Evolutionary conservation across 2,113 vertebrate genomes (phyloP).

Genomic region (Tetrao urogallus): DNA sequence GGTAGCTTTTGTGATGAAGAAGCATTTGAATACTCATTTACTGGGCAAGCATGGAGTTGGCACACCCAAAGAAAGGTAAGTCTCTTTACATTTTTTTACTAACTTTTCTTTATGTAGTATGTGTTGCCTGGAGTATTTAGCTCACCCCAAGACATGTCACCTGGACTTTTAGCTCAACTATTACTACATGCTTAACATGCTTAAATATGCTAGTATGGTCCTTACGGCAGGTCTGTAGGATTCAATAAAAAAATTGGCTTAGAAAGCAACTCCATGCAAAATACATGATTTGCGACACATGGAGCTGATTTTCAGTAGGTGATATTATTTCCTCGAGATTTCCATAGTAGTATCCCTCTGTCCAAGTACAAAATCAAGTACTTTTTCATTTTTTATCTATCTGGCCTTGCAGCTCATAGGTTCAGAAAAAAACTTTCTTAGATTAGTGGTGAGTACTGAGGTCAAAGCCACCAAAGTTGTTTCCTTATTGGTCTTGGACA

Average conservation of each 20-base stretch:
- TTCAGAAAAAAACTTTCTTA: neutral
- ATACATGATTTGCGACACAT: neutral
- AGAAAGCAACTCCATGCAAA: neutral
- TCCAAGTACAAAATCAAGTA: neutral
- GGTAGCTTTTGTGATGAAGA: conserved; percentile 99
- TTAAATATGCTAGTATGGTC: rapidly evolving
- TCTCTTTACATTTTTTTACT: neutral
- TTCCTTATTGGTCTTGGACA: neutral
- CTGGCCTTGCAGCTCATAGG: neutral
- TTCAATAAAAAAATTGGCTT: neutral
- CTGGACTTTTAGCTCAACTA: neutral
- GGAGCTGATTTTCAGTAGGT: neutral
- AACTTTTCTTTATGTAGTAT: neutral
- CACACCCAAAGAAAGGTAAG: conserved; percentile 96
- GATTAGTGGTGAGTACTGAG: neutral
- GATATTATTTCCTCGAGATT: neutral
- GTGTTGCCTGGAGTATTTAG: neutral
- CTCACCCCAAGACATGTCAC: neutral
- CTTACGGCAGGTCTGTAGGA: neutral
- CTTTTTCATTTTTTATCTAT: neutral
- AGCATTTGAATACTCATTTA: conserved; percentile 96
- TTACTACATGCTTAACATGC: neutral
- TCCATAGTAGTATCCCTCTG: neutral
- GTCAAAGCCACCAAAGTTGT: neutral
- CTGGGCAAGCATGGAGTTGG: conserved; percentile 96